phyloP scores from a whole-genome alignment of 1,140 invertebrate genomes.

The Trichomalopsis sarcophagae region DNA sequence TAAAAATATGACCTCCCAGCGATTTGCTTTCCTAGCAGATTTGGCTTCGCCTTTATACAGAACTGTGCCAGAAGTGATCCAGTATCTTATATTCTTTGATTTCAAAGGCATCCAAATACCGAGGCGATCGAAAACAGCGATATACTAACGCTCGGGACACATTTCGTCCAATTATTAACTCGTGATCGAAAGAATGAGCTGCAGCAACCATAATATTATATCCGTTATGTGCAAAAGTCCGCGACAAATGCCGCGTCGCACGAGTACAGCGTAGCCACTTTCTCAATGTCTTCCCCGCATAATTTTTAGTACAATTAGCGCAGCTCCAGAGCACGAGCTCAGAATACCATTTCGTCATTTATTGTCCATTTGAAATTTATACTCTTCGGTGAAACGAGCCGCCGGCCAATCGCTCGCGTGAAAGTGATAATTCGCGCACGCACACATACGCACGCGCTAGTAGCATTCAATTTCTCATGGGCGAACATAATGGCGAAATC shows the following conservation, averaged over 20 bases:
- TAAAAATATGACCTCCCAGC: conserved; percentile 10
- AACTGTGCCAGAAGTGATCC: conserved; percentile 30
- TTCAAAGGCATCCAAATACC: too few species aligned
- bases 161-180: too few species aligned
- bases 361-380: conserved; percentile 41
- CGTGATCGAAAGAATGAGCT: too few species aligned
- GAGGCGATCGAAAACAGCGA: too few species aligned
- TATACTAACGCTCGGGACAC: too few species aligned
- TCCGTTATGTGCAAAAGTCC: too few species aligned
- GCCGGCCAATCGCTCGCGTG: conserved; percentile 41
- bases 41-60: not conserved
- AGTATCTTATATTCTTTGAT: not conserved
- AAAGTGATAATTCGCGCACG: conserved; percentile 25
- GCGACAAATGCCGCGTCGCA: too few species aligned
- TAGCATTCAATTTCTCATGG: conserved; percentile 29
- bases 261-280: too few species aligned
- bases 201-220: too few species aligned
- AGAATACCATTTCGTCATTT: conserved; percentile 31
- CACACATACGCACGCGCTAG: not conserved
- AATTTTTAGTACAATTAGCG: conserved; percentile 37
- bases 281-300: not conserved
- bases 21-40: conserved; percentile 20
- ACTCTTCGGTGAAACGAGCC: not conserved
- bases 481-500: conserved; percentile 30
- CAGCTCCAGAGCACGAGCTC: not conserved